Evolutionary conservation across 2,888 invertebrate genomes (phyloP).

Genomic region (Himalopsyche anomala): DNA sequence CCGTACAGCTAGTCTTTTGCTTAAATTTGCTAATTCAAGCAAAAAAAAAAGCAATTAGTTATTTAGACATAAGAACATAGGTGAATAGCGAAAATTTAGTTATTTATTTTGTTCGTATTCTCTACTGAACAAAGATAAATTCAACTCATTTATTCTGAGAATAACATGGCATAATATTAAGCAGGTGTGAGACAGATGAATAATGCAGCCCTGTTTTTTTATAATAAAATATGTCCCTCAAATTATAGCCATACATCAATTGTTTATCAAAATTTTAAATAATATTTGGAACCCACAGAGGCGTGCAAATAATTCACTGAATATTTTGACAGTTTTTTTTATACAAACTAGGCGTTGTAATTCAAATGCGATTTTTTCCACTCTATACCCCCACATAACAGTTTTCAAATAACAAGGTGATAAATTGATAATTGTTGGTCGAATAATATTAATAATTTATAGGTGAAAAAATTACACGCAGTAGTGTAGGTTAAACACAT

Average conservation of each 20-base stretch:
- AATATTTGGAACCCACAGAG: not conserved
- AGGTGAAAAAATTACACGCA: conserved; percentile 24
- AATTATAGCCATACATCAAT: conserved; percentile 24
- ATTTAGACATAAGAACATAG: no score
- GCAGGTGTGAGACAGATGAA: conserved; percentile 29
- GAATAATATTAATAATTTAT: conserved; percentile 32
- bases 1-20: no score
- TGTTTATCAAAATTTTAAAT: conserved; percentile 31
- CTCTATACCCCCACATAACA: not conserved
- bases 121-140: not conserved
- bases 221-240: conserved; percentile 25
- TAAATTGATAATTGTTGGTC: conserved; percentile 23
- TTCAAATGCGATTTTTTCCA: conserved; percentile 23
- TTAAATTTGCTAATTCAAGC: no score
- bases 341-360: not conserved
- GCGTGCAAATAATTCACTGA: conserved; percentile 39
- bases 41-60: no score
- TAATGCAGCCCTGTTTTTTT: conserved; percentile 34
- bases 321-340: conserved; percentile 43
- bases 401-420: conserved; percentile 25
- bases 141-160: not conserved
- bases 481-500: conserved; percentile 31
- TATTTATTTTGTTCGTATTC: not conserved
- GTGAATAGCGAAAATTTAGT: not conserved
- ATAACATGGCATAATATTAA: not conserved